These are phyloP conservation scores for Callipepla californica DNA, from an alignment of 2,113 vertebrate genomes.

Conservation along the genomic window DNA sequence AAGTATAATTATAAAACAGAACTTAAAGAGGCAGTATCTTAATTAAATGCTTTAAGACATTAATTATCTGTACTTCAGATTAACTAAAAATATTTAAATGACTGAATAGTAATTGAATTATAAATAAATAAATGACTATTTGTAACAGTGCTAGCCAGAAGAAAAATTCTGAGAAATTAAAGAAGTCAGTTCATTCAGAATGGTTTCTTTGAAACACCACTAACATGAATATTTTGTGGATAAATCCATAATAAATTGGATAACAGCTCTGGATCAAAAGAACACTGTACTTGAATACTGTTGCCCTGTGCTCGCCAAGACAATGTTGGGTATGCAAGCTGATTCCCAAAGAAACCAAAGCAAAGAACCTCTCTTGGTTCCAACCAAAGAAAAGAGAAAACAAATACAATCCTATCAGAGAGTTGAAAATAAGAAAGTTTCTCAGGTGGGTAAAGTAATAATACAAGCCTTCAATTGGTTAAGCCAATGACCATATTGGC, in stretches of 20 bases:
- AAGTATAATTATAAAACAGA: background rate
- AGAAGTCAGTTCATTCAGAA: background rate
- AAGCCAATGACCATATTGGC: background rate
- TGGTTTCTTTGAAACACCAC: background rate
- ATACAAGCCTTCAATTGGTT: background rate
- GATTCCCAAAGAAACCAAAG: background rate
- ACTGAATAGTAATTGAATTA: background rate
- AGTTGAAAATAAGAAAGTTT: slow-evolving; percentile 5
- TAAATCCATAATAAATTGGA: background rate
- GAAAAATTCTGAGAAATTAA: background rate
- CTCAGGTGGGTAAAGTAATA: background rate
- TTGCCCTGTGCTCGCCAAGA: background rate
- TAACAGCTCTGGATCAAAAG: background rate
- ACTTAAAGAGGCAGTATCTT: background rate
- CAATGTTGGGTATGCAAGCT: fast-evolving
- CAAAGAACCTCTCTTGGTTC: background rate
- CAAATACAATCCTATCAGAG: background rate
- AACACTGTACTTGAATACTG: background rate
- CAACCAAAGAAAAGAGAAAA: background rate
- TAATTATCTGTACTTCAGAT: background rate
- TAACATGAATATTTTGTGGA: background rate
- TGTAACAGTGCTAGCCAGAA: background rate
- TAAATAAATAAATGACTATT: background rate
- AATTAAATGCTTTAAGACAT: background rate
- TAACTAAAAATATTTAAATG: background rate